Evolutionary conservation across 2,113 vertebrate species (phyloP).

Genomic region (Taxidea taxus): DNA sequence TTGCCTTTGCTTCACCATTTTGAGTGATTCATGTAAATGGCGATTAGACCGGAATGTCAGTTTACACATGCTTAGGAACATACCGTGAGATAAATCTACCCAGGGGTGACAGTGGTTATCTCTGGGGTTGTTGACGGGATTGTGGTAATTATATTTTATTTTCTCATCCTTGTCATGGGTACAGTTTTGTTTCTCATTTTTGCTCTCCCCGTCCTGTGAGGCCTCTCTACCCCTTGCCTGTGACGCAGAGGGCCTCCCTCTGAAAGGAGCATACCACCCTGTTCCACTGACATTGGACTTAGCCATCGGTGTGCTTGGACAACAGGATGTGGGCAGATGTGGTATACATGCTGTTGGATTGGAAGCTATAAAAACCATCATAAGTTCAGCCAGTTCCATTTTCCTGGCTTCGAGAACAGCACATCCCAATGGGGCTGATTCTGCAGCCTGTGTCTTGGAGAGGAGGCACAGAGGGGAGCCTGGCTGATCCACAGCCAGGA

Average conservation of each 20-base stretch:
- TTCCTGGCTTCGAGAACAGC: background rate
- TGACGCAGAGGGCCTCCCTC: background rate
- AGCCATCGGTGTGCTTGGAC: background rate
- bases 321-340: background rate
- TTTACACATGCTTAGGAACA: background rate
- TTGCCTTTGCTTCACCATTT: background rate
- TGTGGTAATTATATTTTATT: background rate
- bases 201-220: background rate
- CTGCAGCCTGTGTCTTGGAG: background rate
- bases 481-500: fast-evolving
- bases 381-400: background rate
- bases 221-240: background rate
- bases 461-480: background rate
- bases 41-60: background rate
- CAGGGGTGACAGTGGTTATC: background rate
- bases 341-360: no score
- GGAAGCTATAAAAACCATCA: background rate
- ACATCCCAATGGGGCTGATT: background rate
- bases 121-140: background rate
- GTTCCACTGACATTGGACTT: background rate
- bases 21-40: background rate
- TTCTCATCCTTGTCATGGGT: background rate
- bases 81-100: background rate
- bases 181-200: background rate
- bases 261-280: background rate